A percentile compares a stretch with the other conserved stretches of the same genome.
These are phyloP conservation scores for Chanos chanos DNA, from an alignment of 2,797 vertebrate genomes.

Conservation along the genomic window DNA sequence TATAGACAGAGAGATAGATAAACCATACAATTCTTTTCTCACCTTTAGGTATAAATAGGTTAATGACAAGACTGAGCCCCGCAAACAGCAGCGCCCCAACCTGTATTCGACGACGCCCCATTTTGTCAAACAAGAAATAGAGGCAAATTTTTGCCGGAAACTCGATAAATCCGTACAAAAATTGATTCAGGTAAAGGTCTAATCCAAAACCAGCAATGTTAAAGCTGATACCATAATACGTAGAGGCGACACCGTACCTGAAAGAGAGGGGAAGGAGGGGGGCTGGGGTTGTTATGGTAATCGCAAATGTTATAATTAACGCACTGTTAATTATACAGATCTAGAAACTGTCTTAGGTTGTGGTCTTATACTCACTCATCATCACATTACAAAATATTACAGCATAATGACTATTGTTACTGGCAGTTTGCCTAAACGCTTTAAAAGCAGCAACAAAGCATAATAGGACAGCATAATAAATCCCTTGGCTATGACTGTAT, in stretches of 20 bases:
- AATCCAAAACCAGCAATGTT: constrained; percentile 80
- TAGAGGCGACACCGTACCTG: constrained; percentile 86
- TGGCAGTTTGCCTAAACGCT: too few relatives aligned
- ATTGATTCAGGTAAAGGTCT: constrained; percentile 79
- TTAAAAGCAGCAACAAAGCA: too few relatives aligned
- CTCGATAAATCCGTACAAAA: constrained; percentile 78
- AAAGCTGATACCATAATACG: constrained; percentile 84
- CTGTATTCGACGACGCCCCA: constrained; percentile 70
- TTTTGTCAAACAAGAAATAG: constrained; percentile 68
- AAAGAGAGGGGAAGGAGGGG: background rate
- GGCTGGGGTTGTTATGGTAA: background rate
- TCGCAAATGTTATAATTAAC: too few relatives aligned
- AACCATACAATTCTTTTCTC: background rate
- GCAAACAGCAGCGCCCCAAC: constrained; percentile 59
- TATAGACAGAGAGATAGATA: too few relatives aligned
- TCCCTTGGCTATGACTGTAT: too few relatives aligned
- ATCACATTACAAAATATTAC: too few relatives aligned
- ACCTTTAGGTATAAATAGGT: constrained; percentile 69
- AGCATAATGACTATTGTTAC: too few relatives aligned
- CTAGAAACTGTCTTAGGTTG: too few relatives aligned
- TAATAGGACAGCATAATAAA: too few relatives aligned
- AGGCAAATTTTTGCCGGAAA: constrained; percentile 78
- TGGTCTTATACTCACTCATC: too few relatives aligned
- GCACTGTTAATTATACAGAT: too few relatives aligned
- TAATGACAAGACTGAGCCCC: constrained; percentile 63